phyloP scores from a whole-genome alignment of 2,888 invertebrate genomes.

The Junonia oenone region DNA sequence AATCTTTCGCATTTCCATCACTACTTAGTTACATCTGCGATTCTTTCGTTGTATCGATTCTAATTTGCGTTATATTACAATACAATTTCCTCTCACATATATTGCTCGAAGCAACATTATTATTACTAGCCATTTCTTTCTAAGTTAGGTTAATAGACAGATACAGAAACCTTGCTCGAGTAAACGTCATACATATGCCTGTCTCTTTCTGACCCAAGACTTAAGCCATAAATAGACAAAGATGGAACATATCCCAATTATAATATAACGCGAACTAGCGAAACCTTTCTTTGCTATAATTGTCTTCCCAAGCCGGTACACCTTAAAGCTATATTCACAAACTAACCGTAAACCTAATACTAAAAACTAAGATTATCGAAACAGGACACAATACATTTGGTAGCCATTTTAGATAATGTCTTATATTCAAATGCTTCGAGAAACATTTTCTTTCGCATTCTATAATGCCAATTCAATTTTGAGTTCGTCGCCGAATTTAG shows the following conservation, averaged over 20 bases:
- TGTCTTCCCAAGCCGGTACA: not conserved
- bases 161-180: too few species aligned
- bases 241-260: too few species aligned
- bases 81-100: not conserved
- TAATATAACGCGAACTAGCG: not conserved
- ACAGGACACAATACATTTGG: slow-evolving; percentile 11
- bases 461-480: not conserved
- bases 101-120: too few species aligned
- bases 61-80: slow-evolving; percentile 26
- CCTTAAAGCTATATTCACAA: not conserved
- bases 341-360: not conserved
- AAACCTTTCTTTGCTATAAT: not conserved
- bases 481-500: not conserved
- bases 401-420: not conserved
- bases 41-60: slow-evolving; percentile 47
- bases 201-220: not conserved
- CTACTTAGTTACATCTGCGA: slow-evolving; percentile 10
- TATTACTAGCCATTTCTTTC: too few species aligned
- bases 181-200: not conserved
- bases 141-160: too few species aligned
- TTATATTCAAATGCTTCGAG: not conserved
- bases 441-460: not conserved
- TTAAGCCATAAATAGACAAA: not conserved
- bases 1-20: not conserved
- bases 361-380: slow-evolving; percentile 4